A percentile compares a stretch with the other conserved stretches of the same genome.
Conservation (phyloP, 1,140 invertebrate genomes). For the Calosoma granatense region DNA sequence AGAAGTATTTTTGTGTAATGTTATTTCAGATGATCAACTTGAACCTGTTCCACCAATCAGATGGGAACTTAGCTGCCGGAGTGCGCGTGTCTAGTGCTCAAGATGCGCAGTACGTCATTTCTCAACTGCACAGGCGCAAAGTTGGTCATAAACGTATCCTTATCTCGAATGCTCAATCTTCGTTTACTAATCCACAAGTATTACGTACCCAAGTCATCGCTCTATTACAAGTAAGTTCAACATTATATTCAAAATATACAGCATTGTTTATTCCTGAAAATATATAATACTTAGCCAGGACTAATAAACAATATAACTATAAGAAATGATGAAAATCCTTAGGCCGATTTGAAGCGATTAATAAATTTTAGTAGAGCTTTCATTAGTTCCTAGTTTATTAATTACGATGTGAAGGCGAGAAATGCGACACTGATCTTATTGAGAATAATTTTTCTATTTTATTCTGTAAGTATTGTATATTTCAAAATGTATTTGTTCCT, state of each 20-base stretch:
- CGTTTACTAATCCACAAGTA: constrained; percentile 51
- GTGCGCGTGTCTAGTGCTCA: constrained; percentile 49
- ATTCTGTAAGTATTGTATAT: background rate
- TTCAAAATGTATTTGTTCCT: constrained; percentile 13
- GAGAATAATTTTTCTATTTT: constrained; percentile 11
- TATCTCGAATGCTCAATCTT: constrained; percentile 59
- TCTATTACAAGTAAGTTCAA: constrained; percentile 41
- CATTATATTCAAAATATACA: background rate
- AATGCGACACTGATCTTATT: constrained; percentile 3
- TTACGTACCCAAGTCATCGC: constrained; percentile 54
- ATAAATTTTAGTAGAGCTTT: constrained; percentile 1
- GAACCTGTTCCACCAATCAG: constrained; percentile 53
- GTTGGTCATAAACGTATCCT: constrained; percentile 73
- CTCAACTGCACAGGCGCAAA: constrained; percentile 70
- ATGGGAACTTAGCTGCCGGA: constrained; percentile 55
- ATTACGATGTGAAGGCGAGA: constrained; percentile 8
- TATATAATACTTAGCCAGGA: too few species aligned
- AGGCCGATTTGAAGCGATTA: background rate
- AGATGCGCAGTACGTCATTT: constrained; percentile 74
- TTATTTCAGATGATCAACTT: constrained; percentile 51
- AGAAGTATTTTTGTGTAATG: constrained; percentile 3
- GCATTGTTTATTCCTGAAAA: background rate
- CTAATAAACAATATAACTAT: too few species aligned
- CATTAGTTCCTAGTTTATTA: background rate
- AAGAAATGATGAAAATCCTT: constrained; percentile 2